Percentiles rank a stretch among this genome's conserved stretches.
These are phyloP conservation scores for Criorhina ranunculi DNA, from an alignment of 2,888 invertebrate species.

Conservation along the genomic window DNA sequence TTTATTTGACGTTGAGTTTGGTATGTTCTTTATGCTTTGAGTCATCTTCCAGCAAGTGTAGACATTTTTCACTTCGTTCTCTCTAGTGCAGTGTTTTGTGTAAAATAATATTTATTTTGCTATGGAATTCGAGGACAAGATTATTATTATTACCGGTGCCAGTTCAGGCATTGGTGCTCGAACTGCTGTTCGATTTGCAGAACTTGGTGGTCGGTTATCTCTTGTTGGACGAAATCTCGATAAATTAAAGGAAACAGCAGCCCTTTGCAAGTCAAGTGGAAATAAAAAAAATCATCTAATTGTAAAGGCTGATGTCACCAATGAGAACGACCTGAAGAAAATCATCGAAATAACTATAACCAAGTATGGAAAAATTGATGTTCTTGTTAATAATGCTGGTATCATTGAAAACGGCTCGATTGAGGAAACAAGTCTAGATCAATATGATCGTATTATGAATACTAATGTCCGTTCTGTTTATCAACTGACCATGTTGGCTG, in stretches of 20 bases:
- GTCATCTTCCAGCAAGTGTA: not conserved
- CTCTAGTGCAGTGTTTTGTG: not conserved
- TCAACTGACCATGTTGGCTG: conserved; percentile 92
- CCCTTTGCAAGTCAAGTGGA: conserved; percentile 85
- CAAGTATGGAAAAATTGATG: conserved; percentile 89
- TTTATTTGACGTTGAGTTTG: too few relatives aligned
- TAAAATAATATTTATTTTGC: not conserved
- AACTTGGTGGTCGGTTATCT: conserved; percentile 87
- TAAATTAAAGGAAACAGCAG: conserved; percentile 87
- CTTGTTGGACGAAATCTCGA: conserved; percentile 89
- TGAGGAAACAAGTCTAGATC: conserved; percentile 91
- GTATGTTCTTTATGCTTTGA: not conserved
- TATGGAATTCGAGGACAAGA: conserved; percentile 82
- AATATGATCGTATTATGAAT: conserved; percentile 94
- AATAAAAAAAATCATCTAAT: conserved; percentile 86
- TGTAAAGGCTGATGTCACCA: conserved; percentile 87
- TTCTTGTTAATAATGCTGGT: conserved; percentile 96
- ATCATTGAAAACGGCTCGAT: conserved; percentile 91
- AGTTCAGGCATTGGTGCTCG: conserved; percentile 91
- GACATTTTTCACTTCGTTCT: not conserved
- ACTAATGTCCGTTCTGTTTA: conserved; percentile 92
- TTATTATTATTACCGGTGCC: conserved; percentile 88
- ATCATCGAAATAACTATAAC: conserved; percentile 89
- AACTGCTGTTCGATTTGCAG: conserved; percentile 88
- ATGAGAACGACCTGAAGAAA: conserved; percentile 86